phyloP scores from a whole-genome alignment of 2,797 vertebrate species.

The Liasis olivaceus region DNA sequence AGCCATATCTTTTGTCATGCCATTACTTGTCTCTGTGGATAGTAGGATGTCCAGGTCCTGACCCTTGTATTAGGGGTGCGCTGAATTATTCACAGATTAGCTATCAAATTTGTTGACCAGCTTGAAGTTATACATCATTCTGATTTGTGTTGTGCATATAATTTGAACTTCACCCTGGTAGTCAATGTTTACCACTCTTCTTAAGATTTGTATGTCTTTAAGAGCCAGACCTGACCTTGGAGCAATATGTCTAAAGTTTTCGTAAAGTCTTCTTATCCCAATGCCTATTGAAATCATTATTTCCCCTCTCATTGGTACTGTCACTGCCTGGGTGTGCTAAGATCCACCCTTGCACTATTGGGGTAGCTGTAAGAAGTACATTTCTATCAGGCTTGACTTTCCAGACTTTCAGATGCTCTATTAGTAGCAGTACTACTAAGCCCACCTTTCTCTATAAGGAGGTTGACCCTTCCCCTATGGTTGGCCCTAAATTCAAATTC shows the following conservation, averaged over 20 bases:
- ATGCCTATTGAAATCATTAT: background rate
- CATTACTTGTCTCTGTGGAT: too few relatives aligned
- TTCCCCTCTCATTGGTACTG: background rate
- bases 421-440: background rate
- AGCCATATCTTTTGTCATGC: too few relatives aligned
- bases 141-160: too few relatives aligned
- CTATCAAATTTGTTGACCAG: too few relatives aligned
- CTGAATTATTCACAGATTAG: too few relatives aligned
- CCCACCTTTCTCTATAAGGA: background rate
- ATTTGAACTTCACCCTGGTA: too few relatives aligned
- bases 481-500: background rate
- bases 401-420: background rate
- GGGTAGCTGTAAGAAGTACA: background rate
- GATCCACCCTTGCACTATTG: background rate
- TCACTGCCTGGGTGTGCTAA: background rate
- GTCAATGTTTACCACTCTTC: too few relatives aligned
- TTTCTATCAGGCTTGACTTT: background rate
- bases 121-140: too few relatives aligned
- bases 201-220: too few relatives aligned
- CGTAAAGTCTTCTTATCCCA: background rate
- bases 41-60: too few relatives aligned
- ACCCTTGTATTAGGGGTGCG: too few relatives aligned
- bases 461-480: rapidly evolving
- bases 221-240: too few relatives aligned
- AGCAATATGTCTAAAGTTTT: background rate